Percentiles rank a stretch among this genome's conserved stretches.
phyloP scores from a whole-genome alignment of 2,888 invertebrate species.

The Miltochrista miniata region DNA sequence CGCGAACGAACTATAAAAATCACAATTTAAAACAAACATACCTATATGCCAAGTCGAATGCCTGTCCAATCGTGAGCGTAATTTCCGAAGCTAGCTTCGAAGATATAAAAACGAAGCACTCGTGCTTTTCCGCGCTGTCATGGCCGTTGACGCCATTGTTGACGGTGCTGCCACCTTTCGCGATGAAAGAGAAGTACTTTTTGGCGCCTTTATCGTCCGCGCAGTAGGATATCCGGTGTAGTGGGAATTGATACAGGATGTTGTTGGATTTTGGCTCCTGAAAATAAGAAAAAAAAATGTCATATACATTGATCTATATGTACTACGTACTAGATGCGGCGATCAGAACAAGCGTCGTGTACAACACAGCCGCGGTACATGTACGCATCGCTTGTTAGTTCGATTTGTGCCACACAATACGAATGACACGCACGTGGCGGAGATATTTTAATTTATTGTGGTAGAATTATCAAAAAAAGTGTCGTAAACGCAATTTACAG shows the following conservation, averaged over 20 bases:
- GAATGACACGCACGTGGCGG: too few species aligned
- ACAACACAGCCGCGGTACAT: too few species aligned
- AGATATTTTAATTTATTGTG: too few species aligned
- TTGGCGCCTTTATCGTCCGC: conserved; percentile 99
- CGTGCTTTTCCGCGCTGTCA: conserved; percentile 88
- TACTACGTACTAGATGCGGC: too few species aligned
- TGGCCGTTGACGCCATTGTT: conserved; percentile 56
- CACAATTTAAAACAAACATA: conserved; percentile 32
- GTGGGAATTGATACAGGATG: conserved; percentile 96
- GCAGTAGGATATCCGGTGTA: conserved; percentile 99
- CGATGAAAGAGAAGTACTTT: conserved; percentile 98
- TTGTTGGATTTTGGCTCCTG: conserved; percentile 89
- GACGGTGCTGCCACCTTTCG: conserved; percentile 79
- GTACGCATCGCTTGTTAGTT: too few species aligned
- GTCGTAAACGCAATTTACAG: too few species aligned
- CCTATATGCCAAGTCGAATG: conserved; percentile 98
- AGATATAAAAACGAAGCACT: conserved; percentile 98
- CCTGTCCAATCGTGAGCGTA: conserved; percentile 98
- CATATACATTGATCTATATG: too few species aligned
- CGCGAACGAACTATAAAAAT: too few species aligned
- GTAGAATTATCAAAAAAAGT: too few species aligned
- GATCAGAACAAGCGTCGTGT: too few species aligned
- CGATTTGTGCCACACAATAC: too few species aligned
- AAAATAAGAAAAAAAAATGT: too few species aligned
- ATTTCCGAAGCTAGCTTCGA: conserved; percentile 99